Base-by-base conservation (phyloP, 1,140 invertebrate genomes). In the Leptinotarsa texana region DNA sequence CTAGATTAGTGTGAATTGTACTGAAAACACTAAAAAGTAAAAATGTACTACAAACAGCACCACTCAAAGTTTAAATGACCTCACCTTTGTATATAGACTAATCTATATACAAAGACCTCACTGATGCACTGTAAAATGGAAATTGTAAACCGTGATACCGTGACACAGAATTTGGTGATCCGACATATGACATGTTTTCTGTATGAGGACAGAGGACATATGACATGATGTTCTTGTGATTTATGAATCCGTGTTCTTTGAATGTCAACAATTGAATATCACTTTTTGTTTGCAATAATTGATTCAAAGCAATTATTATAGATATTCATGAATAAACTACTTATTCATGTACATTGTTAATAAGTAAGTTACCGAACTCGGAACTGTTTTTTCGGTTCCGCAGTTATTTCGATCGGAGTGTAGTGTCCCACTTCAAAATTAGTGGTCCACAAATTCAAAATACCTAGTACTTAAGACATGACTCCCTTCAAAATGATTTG, bases 401-500 rank as follows among this genome's bases (percentile, higher is more conserved):
- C 4, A 57, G 51, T 57, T 18, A n/a, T 57, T 57, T 57, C 51
- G 6, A 57, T 57, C 51, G 0, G 2, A 57, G n/a, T 18, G 51
- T 17, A n/a, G 15, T 57, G n/a, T n/a, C 4, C 15, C 51, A 15
- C 15, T 57, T 57, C 51, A 57, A 57, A 57, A 17, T 4, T 18
- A 17, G n/a, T 4, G 51, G 51, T 57, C 51, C 15, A 57, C 8
- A 18, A 57, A 57, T 57, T 17, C 68, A 33, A 33, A 33, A 33
- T 33, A 33, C 27, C 27, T 8, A 33, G 27, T 33, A 33, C 27
- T 33, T 33, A 0, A 33, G 27, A 33, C 27, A 78, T 78, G 77
- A 72, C 77, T 69, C 48, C 72, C n/a, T 42, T 90, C 15, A 80
- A 85, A 84, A 81, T 75, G 47, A 75, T 84, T 65, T 84, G 80